These are phyloP conservation scores for Leguminivora glycinivorella DNA, from an alignment of 1,140 invertebrate genomes.

Conservation along the genomic window DNA sequence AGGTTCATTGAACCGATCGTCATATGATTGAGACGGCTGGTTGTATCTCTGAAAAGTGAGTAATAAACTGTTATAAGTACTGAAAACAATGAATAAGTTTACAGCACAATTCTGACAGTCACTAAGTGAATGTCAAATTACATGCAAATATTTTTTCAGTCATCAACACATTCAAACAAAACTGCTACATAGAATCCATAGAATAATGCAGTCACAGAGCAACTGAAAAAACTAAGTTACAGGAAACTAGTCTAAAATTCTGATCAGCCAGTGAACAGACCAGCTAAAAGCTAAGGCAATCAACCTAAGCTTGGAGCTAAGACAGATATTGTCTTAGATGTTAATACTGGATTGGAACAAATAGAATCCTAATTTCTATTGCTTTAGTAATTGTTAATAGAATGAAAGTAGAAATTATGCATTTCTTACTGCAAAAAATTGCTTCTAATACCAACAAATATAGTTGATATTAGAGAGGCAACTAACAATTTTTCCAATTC, in stretches of 20 bases:
- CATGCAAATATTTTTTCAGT: not conserved
- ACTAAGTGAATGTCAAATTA: constrained; percentile 1
- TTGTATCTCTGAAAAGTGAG: constrained; percentile 20
- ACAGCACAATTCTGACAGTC: not conserved
- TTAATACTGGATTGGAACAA: no score
- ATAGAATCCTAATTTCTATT: no score
- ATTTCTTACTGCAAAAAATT: constrained; percentile 4
- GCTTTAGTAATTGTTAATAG: no score
- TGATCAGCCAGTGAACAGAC: no score
- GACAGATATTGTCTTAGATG: no score
- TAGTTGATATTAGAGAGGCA: not conserved
- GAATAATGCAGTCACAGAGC: not conserved
- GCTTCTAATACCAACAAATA: not conserved
- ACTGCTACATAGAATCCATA: not conserved
- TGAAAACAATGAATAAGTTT: not conserved
- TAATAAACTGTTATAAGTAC: not conserved
- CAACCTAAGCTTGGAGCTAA: no score
- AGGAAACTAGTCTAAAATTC: not conserved
- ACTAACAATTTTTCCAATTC: not conserved
- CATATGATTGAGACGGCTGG: constrained; percentile 1
- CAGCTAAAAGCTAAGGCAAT: no score
- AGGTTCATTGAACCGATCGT: constrained; percentile 3
- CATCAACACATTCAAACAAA: not conserved
- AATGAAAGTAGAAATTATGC: no score
- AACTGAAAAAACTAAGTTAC: not conserved